Percentiles rank a stretch among this genome's conserved stretches.
phyloP scores from a whole-genome alignment of 1,140 invertebrate species.

The Myzus persicae region DNA sequence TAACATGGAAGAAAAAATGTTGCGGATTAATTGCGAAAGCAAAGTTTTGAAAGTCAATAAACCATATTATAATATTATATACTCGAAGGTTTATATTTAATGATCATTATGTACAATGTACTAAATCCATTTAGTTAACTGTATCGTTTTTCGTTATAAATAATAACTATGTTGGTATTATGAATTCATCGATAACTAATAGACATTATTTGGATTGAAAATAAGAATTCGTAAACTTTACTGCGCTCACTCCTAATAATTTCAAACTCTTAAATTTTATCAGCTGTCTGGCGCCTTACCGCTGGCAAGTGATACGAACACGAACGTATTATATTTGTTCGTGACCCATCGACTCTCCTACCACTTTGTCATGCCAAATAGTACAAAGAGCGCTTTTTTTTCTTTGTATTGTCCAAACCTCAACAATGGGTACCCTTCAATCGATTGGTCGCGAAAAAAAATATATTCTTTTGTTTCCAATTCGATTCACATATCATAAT shows the following conservation, averaged over 20 bases:
- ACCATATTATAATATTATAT: background rate
- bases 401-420: constrained; percentile 35
- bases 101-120: background rate
- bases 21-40: background rate
- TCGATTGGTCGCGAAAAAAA: constrained; percentile 19
- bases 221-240: background rate
- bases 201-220: background rate
- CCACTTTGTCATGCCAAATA: constrained; percentile 40
- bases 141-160: background rate
- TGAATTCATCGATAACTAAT: background rate
- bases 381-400: constrained; percentile 10
- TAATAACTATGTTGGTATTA: background rate
- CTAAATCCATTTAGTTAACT: background rate
- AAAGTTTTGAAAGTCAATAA: background rate
- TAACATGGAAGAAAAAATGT: background rate
- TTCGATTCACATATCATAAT: constrained; percentile 54
- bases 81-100: background rate
- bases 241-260: background rate
- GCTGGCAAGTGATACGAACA: background rate
- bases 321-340: background rate
- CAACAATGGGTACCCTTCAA: constrained; percentile 50
- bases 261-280: background rate
- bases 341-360: background rate
- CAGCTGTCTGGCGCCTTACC: constrained; percentile 10
- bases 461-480: constrained; percentile 48